Conservation (phyloP, 2,113 vertebrate species). For the Cheilinus undulatus region DNA sequence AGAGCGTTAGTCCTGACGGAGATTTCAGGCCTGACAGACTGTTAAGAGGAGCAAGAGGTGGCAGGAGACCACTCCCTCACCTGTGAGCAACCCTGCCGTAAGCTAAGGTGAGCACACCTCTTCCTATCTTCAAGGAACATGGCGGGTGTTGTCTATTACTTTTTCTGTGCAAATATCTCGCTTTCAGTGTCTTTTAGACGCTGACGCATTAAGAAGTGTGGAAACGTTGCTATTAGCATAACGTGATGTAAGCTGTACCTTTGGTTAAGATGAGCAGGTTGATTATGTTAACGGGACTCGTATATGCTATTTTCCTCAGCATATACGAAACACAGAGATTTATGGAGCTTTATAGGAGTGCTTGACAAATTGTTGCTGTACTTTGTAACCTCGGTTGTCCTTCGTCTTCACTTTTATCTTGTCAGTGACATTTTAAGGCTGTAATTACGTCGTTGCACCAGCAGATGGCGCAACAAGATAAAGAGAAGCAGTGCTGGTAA, state of each 20-base stretch:
- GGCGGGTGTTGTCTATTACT: neutral
- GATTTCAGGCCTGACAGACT: slow-evolving; percentile 31
- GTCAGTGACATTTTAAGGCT: neutral
- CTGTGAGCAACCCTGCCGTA: slow-evolving; percentile 22
- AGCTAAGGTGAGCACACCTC: slow-evolving; percentile 59
- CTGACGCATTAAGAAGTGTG: no score
- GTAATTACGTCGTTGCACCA: neutral
- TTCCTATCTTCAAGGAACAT: slow-evolving; percentile 65
- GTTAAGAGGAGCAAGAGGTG: slow-evolving; percentile 18
- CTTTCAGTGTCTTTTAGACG: no score
- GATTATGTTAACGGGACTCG: no score
- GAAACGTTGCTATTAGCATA: no score
- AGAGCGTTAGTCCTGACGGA: slow-evolving; percentile 33
- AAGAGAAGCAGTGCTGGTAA: neutral
- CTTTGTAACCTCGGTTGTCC: neutral
- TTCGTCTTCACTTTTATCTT: no score
- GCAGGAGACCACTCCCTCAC: slow-evolving; percentile 77
- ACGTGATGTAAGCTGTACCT: no score
- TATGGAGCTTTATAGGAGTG: no score
- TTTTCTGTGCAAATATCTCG: neutral
- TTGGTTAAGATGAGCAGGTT: no score
- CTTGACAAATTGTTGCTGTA: no score
- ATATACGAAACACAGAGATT: no score
- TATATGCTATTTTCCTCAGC: no score
- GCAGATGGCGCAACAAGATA: slow-evolving; percentile 33